Base-by-base conservation (phyloP, 2,113 vertebrate genomes). In the Caloenas nicobarica region DNA sequence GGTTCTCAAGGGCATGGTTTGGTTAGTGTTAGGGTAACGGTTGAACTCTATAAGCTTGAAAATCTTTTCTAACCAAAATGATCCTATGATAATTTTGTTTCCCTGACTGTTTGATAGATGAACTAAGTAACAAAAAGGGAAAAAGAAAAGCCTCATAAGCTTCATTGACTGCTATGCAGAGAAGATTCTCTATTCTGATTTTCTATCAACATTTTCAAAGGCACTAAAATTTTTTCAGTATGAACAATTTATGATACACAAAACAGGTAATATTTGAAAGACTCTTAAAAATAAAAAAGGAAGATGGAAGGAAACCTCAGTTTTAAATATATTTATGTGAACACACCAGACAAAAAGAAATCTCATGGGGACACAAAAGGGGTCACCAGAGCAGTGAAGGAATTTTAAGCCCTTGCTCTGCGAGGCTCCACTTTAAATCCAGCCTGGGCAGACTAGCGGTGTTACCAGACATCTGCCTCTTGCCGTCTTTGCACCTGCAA, bases 291-390 rank as follows among this genome's bases (percentile, higher is more conserved):
- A 68, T 60, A 66, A 8, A 2, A 72, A 19, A 21, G 11, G 10
- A 21, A 23, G 12, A 3, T 3, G 1, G 3, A 6, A 3, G 3
- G 16, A 9, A 24, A 34, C 15, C 5, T 85, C 21, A 34, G 0
- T 74, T 60, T 58, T n/a, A 76, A 68, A 53, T 29, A 16, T 2
- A 44, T 72, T 71, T 60, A n/a, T 69, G 69, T 69, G 57, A 71
- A 48, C 40, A 58, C 66, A 58, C 11, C 0, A 9, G 28, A 28
- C 10, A 68, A 50, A 81, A 1, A 25, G 48, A 25, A 76, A 28
- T 58, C 65, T 56, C 62, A 15, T 2, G 22, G 34, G 40, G 46
- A 80, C 46, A 40, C 51, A 56, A 71, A 29, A 71, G 53, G 16
- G 26, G 23, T 51, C 65, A 57, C 9, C 50, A 72, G 29, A 19